Conservation (phyloP, 2,888 invertebrate species). For the Criorhina ranunculi region DNA sequence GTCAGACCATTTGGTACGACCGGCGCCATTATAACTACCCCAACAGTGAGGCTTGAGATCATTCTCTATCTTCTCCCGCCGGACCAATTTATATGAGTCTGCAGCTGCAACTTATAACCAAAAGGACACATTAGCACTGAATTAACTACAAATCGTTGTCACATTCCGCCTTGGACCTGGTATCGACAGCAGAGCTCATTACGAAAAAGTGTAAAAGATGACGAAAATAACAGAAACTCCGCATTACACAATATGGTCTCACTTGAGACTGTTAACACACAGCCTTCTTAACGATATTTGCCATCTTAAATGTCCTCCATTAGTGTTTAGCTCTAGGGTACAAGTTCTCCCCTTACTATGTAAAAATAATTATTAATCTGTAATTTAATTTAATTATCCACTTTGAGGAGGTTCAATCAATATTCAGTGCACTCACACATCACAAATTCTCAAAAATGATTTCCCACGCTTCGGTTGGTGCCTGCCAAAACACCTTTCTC, state of each 20-base stretch:
- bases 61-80: too few species aligned
- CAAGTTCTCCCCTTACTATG: constrained; percentile 48
- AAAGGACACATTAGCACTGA: too few species aligned
- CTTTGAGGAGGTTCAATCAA: constrained; percentile 46
- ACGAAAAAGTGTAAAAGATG: too few species aligned
- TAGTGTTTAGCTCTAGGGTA: constrained; percentile 18
- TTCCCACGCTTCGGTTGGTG: constrained; percentile 62
- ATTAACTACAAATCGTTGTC: too few species aligned
- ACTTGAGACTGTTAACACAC: not conserved
- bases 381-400: constrained; percentile 68
- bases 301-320: constrained; percentile 3
- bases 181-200: too few species aligned
- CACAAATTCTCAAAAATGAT: constrained; percentile 8
- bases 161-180: too few species aligned
- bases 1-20: too few species aligned
- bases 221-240: too few species aligned
- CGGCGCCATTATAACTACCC: too few species aligned
- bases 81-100: too few species aligned
- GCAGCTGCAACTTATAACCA: too few species aligned
- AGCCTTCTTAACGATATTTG: not conserved
- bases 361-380: constrained; percentile 62
- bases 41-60: too few species aligned
- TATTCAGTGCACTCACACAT: constrained; percentile 23
- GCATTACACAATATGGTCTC: not conserved
- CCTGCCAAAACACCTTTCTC: constrained; percentile 70